These are phyloP conservation scores for Ethmia dodecea DNA, from an alignment of 2,888 invertebrate species.

Conservation along the genomic window DNA sequence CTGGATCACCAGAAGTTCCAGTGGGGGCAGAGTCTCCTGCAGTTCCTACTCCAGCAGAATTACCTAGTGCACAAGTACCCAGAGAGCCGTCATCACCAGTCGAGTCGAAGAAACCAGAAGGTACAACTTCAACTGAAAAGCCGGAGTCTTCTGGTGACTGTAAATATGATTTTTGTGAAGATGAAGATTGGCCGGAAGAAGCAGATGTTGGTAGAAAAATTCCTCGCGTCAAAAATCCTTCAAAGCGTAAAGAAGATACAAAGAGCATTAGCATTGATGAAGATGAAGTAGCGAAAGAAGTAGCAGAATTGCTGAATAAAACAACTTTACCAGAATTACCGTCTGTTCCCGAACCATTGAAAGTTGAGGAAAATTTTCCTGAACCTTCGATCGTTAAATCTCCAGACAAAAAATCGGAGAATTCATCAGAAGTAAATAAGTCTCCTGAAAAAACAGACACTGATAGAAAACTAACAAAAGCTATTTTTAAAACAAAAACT, in stretches of 20 bases:
- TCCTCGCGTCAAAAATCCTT: slow-evolving; percentile 75
- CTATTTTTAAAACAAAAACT: slow-evolving; percentile 74
- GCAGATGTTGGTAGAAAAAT: slow-evolving; percentile 80
- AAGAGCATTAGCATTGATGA: slow-evolving; percentile 63
- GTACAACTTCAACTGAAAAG: slow-evolving; percentile 41
- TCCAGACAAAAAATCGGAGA: slow-evolving; percentile 57
- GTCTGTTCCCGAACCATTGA: slow-evolving; percentile 66
- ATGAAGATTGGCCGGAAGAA: slow-evolving; percentile 79
- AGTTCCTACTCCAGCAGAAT: slow-evolving; percentile 53
- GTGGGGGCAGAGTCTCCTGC: slow-evolving; percentile 55
- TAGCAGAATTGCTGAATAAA: slow-evolving; percentile 79
- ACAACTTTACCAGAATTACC: slow-evolving; percentile 78
- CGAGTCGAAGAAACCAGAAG: slow-evolving; percentile 44
- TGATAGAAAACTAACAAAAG: slow-evolving; percentile 46
- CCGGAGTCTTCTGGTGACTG: slow-evolving; percentile 74
- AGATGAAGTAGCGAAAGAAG: slow-evolving; percentile 72
- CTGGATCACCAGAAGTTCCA: slow-evolving; percentile 52
- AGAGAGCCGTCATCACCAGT: slow-evolving; percentile 30
- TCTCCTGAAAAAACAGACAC: slow-evolving; percentile 29
- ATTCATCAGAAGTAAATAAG: slow-evolving; percentile 26
- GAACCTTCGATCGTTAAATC: slow-evolving; percentile 69
- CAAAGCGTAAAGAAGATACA: slow-evolving; percentile 54
- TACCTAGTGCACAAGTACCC: slow-evolving; percentile 40
- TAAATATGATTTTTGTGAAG: slow-evolving; percentile 89
- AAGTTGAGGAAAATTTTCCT: slow-evolving; percentile 78